Evolutionary conservation across 2,113 vertebrate species (phyloP).

Genomic region (Protobothrops mucrosquamatus): DNA sequence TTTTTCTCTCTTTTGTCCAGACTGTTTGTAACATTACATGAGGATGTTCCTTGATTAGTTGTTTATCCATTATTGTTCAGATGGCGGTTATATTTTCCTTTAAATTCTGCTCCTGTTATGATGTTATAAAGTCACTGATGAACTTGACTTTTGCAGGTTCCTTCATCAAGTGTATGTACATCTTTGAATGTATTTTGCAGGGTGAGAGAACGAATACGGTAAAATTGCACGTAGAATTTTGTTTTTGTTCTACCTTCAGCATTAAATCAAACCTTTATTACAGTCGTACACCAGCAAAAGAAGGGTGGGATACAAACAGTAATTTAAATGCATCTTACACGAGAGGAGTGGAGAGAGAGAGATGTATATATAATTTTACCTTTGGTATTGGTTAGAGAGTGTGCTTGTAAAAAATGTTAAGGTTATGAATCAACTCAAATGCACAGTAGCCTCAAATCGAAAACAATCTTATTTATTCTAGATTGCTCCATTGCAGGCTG

Average conservation of each 20-base stretch:
- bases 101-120: background rate
- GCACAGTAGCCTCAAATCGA: background rate
- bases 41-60: background rate
- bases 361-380: background rate
- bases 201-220: background rate
- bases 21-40: background rate
- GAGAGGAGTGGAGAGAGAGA: background rate
- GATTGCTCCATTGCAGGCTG: background rate
- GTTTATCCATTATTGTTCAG: background rate
- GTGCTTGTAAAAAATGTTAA: background rate
- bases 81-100: background rate
- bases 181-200: background rate
- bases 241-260: background rate
- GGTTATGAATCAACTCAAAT: background rate
- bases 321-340: background rate
- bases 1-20: background rate
- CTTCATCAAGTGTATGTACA: background rate
- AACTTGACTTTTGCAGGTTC: background rate
- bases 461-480: background rate
- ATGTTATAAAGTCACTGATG: background rate
- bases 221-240: background rate
- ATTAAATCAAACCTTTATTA: background rate
- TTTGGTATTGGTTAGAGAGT: background rate
- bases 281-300: background rate
- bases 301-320: background rate